These are phyloP conservation scores for Diplodus puntazzo DNA, from an alignment of 2,797 vertebrate species.

Conservation along the genomic window DNA sequence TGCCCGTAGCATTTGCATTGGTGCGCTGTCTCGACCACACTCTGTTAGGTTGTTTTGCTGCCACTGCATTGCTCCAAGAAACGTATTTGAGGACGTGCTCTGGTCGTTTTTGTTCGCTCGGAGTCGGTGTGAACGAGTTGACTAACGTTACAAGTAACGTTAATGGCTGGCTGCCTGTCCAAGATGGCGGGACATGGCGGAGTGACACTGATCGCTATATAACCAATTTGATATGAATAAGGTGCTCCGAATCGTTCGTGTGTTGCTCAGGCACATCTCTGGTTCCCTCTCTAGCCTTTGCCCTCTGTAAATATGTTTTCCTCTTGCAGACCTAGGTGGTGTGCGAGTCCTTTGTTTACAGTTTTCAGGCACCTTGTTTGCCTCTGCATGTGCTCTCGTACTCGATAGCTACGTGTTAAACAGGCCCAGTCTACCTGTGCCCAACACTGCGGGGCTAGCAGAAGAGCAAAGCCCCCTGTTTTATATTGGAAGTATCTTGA, in stretches of 20 bases:
- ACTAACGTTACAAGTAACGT: constrained; percentile 75
- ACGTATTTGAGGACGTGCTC: background rate
- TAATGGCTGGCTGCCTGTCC: constrained; percentile 89
- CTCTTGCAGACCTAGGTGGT: constrained; percentile 25
- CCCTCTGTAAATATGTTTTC: constrained; percentile 12
- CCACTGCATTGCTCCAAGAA: background rate
- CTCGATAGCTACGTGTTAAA: constrained; percentile 10
- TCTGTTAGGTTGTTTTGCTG: background rate
- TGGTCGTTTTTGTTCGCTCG: background rate
- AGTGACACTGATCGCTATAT: constrained; percentile 78
- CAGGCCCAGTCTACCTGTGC: constrained; percentile 27
- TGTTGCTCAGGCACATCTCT: background rate
- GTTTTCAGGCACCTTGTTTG: constrained; percentile 35
- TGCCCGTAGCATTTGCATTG: background rate
- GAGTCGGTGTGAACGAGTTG: constrained; percentile 52
- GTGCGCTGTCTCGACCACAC: too few relatives aligned
- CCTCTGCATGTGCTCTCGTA: constrained; percentile 44
- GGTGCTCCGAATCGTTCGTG: background rate
- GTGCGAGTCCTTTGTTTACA: constrained; percentile 76
- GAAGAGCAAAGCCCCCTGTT: background rate
- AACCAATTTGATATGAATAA: constrained; percentile 46
- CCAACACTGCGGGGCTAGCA: constrained; percentile 19
- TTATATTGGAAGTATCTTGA: background rate
- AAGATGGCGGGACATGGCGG: constrained; percentile 97
- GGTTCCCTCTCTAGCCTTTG: background rate